Base-by-base conservation (phyloP, 2,888 invertebrate genomes). In the Melipona beecheii region DNA sequence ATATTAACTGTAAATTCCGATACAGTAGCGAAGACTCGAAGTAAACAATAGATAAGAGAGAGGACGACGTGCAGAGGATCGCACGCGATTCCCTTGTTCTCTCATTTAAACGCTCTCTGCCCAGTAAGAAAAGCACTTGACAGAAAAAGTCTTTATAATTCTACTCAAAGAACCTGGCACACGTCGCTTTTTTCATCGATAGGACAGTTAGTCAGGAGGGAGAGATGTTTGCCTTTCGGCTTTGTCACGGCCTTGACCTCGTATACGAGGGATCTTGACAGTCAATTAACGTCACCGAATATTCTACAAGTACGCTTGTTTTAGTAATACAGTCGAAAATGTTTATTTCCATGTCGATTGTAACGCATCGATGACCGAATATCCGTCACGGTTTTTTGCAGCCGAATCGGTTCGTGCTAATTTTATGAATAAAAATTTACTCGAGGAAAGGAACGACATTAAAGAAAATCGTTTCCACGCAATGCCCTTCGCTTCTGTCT, bases 211-310 rank as follows among this genome's bases (percentile, higher is more conserved):
- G 70, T 52, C 66, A 69, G 75, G 66, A 62, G 66, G 54, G 76
- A 75, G 78, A 76, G 70, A 76, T 88, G 79, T 89, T 90, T 90
- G 88, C 81, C 72, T 87, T 84, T 84, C 52, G 83, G 84, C 86
- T 88, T 86, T 81, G 75, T 69, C 64, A 76, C 86, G 88, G 77
- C 91, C 89, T 88, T 90, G 91, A 90, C 90, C 90, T 88, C 90
- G 43, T 77, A 84, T 75, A 75, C 65, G 56, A 78, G 65, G 65
- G 75, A 82, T 81, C 80, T 75, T 52, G 66, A 71, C 73, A 36
- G 58, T 52, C 52, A 84, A 78, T 80, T 71, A 68, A 54, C 64
- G 70, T 73, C 70, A 27, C 17, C 68, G 49, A 64, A 74, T 50
- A 78, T 71, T 73, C 27, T 9, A 21, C 50, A 49, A 73, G 71